Base-by-base conservation (phyloP, 2,888 invertebrate genomes). In the Cephalotes varians region DNA sequence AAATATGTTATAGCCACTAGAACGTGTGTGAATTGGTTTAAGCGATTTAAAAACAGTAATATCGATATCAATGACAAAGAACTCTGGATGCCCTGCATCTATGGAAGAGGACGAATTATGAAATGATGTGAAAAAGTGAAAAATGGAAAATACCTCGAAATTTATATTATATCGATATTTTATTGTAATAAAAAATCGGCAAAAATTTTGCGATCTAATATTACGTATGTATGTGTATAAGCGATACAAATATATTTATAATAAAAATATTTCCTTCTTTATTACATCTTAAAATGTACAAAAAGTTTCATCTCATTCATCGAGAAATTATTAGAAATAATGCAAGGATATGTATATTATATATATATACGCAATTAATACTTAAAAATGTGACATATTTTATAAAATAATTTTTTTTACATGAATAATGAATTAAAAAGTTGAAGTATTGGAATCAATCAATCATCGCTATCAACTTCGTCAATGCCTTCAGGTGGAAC, bases 401-500 rank as follows among this genome's bases (percentile, higher is more conserved):
- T 58, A 21, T 28, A 4, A 54, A 56, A 3, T 21, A 49, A 6
- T 31, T 31, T 73, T 15, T 58, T 44, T 7, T 2, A 34, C 0
- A 58, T 58, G 5, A 73, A 64, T 31, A 28, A 18, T 60, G 62
- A 83, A 65, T 56, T 67, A 6, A 62, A 58, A 76, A 65, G 25
- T 69, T 9, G 4, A 47, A 54, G 1, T 67, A 5, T 54, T 28
- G 4, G 7, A 40, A 69, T 44, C 9, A 54, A 64, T 44, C 40
- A 37, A 21, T 77, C 71, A 86, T 91, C 89, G n/a, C 74, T 84
- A 40, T 91, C 86, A 47, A 84, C 71, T 60, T 90, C 91, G 1
- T 88, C 71, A 10, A 77, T 83, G 62, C 91, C 92, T 60, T 91
- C 89, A 4, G 90, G 91, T 31, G 92, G 91, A 81, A 93, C 90